Conservation (phyloP, 2,888 invertebrate genomes). For the Homarus gammarus region DNA sequence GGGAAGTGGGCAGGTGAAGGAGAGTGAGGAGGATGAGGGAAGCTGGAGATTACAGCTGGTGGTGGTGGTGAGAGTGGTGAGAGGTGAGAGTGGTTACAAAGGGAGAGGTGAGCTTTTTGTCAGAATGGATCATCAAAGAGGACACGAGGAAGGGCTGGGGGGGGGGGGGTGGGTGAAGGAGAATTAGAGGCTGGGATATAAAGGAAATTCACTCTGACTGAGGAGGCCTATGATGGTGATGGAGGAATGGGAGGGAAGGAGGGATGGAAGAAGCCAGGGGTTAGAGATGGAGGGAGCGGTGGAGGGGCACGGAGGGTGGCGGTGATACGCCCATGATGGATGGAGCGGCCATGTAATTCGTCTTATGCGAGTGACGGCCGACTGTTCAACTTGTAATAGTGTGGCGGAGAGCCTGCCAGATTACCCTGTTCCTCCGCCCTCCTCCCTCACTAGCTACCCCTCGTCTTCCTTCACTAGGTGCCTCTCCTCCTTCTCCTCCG, state of each 20-base stretch:
- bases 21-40: no score
- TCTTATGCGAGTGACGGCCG: conserved; percentile 62
- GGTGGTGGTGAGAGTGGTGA: no score
- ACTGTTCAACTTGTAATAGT: conserved; percentile 69
- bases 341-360: conserved; percentile 55
- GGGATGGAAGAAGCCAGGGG: not conserved
- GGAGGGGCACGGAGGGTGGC: conserved; percentile 36
- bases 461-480: not conserved
- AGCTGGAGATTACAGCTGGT: no score
- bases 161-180: no score
- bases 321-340: conserved; percentile 65
- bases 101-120: no score
- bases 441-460: not conserved
- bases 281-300: not conserved
- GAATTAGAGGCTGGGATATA: no score
- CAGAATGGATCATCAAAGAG: no score
- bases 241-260: not conserved
- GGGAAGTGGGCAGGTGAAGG: no score
- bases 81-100: no score
- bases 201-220: no score
- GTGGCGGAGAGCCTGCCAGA: conserved; percentile 29
- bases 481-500: not conserved
- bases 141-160: no score
- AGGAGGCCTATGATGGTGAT: no score
- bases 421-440: not conserved